Percentiles rank a stretch among this genome's conserved stretches.
phyloP scores from a whole-genome alignment of 2,113 vertebrate species.

The Gavia stellata region DNA sequence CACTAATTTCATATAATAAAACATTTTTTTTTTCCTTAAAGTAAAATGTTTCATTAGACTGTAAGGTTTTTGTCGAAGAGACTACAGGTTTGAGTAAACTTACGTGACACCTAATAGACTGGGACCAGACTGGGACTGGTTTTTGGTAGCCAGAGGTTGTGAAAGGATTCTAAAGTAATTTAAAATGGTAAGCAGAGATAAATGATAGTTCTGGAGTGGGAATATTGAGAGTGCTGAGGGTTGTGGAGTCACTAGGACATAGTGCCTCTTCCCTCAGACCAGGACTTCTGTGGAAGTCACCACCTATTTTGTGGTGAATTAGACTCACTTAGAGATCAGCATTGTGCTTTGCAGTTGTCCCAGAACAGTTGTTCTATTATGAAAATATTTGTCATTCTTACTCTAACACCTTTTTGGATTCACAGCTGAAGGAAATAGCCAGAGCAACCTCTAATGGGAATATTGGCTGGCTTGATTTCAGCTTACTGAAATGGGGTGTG shows the following conservation, averaged over 20 bases:
- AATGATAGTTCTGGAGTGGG: not conserved
- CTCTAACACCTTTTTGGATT: not conserved
- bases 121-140: not conserved
- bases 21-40: not conserved
- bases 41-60: not conserved
- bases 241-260: not conserved
- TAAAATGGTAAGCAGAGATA: not conserved
- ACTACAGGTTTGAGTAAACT: not conserved
- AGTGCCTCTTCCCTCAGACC: not conserved
- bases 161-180: not conserved
- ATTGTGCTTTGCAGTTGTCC: not conserved
- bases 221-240: not conserved
- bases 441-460: not conserved
- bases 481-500: too few species aligned
- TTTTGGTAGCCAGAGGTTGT: not conserved
- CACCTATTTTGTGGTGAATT: not conserved
- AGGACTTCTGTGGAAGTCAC: not conserved
- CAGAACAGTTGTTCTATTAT: not conserved
- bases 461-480: not conserved
- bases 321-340: not conserved
- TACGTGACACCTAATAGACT: not conserved
- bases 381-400: not conserved
- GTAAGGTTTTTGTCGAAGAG: not conserved
- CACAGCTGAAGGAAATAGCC: not conserved
- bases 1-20: not conserved